Conservation (phyloP, 2,888 invertebrate genomes). For the Frankliniella fusca region DNA sequence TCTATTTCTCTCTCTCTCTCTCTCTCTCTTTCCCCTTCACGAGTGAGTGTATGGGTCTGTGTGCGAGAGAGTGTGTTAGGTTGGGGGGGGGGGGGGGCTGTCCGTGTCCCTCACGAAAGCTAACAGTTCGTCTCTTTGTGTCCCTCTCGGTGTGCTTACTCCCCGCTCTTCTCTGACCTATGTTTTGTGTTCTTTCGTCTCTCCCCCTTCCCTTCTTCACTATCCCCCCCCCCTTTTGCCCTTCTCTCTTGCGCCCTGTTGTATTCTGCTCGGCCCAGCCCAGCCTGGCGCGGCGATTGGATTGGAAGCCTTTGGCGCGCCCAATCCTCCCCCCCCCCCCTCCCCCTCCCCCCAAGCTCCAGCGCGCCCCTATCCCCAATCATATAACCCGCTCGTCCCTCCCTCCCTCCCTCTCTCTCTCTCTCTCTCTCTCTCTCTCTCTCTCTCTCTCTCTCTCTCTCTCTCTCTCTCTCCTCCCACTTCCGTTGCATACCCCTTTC, state of each 20-base stretch:
- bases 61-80: no score
- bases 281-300: background rate
- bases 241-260: background rate
- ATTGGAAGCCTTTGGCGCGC: slow-evolving; percentile 4
- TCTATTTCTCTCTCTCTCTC: no score
- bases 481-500: background rate
- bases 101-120: no score
- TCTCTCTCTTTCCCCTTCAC: no score
- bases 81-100: no score
- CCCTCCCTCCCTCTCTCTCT: background rate
- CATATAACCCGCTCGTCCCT: background rate
- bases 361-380: background rate
- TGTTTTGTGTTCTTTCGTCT: background rate
- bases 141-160: no score
- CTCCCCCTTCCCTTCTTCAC: background rate
- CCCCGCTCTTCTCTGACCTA: no score
- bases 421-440: background rate
- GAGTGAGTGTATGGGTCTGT: no score
- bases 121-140: no score
- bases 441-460: background rate
- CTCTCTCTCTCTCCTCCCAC: background rate
- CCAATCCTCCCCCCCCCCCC: background rate
- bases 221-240: background rate
- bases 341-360: background rate
- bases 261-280: background rate